Percentiles rank a stretch among this genome's conserved stretches.
phyloP scores from a whole-genome alignment of 2,888 invertebrate genomes.

The Nephrotoma appendiculata region DNA sequence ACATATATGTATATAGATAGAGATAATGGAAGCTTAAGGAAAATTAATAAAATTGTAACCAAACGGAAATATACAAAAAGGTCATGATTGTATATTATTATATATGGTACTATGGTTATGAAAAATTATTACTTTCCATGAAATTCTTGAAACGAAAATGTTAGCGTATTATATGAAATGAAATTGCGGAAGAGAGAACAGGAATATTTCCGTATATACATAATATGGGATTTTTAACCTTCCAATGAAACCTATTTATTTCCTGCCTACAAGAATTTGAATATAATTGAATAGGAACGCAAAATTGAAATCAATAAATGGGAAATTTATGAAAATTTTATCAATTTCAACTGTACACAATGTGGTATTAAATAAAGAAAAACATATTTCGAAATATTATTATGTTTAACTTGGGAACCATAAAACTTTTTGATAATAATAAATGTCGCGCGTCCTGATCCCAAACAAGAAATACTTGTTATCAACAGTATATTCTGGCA shows the following conservation, averaged over 20 bases:
- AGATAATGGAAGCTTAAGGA: background rate
- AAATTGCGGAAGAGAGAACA: background rate
- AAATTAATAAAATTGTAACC: background rate
- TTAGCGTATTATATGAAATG: background rate
- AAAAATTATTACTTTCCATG: background rate
- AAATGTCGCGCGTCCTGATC: background rate
- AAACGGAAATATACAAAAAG: background rate
- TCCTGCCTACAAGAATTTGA: background rate
- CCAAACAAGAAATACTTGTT: no score
- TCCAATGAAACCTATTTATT: background rate
- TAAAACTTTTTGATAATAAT: background rate
- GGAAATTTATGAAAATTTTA: background rate
- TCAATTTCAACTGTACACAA: background rate
- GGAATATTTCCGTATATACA: background rate
- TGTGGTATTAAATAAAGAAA: background rate
- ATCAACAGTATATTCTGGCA: no score
- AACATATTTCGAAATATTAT: background rate
- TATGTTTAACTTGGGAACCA: background rate
- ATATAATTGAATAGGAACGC: background rate
- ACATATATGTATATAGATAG: background rate
- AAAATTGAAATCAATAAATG: background rate
- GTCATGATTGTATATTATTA: background rate
- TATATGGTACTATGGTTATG: background rate
- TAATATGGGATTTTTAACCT: background rate
- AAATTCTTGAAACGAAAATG: background rate